phyloP scores from a whole-genome alignment of 2,113 vertebrate genomes.

The Ceyx melanurus region DNA sequence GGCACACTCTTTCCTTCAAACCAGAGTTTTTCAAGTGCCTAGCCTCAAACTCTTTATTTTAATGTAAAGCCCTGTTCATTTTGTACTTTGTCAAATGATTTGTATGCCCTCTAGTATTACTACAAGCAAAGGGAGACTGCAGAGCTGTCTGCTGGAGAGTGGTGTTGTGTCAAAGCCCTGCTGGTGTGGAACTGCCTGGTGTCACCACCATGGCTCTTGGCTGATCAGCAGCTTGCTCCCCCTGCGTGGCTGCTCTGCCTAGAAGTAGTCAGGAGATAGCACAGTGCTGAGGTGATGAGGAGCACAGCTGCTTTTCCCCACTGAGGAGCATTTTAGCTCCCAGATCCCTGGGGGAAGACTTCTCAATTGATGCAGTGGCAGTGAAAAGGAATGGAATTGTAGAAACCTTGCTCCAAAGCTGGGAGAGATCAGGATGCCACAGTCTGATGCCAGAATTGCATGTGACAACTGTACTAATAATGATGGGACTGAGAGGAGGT shows the following conservation, averaged over 20 bases:
- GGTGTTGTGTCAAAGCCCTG: constrained; percentile 27
- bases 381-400: not conserved
- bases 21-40: constrained; percentile 79
- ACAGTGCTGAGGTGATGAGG: constrained; percentile 67
- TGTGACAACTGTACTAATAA: not conserved
- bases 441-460: not conserved
- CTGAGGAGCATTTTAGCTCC: not conserved
- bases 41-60: constrained; percentile 70
- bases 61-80: constrained; percentile 81
- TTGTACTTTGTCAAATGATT: constrained; percentile 48
- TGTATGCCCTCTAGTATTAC: constrained; percentile 37
- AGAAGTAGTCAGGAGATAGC: constrained; percentile 65
- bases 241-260: constrained; percentile 64
- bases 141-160: not conserved
- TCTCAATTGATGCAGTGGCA: not conserved
- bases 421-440: not conserved
- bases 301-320: not conserved
- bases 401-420: not conserved
- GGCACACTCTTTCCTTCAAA: constrained; percentile 18
- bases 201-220: constrained; percentile 12
- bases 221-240: constrained; percentile 74
- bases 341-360: not conserved
- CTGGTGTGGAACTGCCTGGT: constrained; percentile 8
- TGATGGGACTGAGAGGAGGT: not conserved
- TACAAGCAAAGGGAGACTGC: not conserved